Percentiles rank a stretch among this genome's conserved stretches.
Evolutionary conservation across 2,888 invertebrate genomes (phyloP).

Genomic region (Agrilus biguttatus): DNA sequence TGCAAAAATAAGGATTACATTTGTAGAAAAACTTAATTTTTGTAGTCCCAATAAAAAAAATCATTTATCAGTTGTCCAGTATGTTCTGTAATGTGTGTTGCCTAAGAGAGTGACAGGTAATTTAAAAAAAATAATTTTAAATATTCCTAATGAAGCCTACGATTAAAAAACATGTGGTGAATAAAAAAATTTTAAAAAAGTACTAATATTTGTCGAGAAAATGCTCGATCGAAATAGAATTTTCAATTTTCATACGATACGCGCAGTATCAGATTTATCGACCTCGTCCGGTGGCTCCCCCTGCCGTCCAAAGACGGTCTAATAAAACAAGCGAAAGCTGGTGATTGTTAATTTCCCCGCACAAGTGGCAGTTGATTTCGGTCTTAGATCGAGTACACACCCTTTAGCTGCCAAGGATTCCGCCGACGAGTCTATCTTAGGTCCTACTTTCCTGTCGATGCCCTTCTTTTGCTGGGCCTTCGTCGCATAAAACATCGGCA

Average conservation of each 20-base stretch:
- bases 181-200: too few species aligned
- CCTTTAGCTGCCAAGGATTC: slow-evolving; percentile 56
- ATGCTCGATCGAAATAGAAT: not conserved
- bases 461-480: slow-evolving; percentile 30
- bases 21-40: too few species aligned
- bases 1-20: too few species aligned
- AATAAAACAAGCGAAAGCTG: slow-evolving; percentile 20
- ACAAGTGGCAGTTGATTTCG: slow-evolving; percentile 16
- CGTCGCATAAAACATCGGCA: slow-evolving; percentile 24
- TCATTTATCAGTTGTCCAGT: too few species aligned
- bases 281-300: slow-evolving; percentile 24
- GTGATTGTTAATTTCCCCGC: slow-evolving; percentile 22
- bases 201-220: too few species aligned
- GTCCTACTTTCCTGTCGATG: slow-evolving; percentile 28
- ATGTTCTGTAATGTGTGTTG: too few species aligned
- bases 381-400: slow-evolving; percentile 33
- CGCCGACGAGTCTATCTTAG: slow-evolving; percentile 38
- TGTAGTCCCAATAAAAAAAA: too few species aligned
- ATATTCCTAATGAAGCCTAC: too few species aligned
- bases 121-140: too few species aligned
- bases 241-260: slow-evolving; percentile 16
- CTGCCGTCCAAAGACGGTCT: slow-evolving; percentile 13
- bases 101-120: too few species aligned
- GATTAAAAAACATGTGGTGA: too few species aligned
- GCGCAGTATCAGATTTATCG: slow-evolving; percentile 31